Base-by-base conservation (phyloP, 2,888 invertebrate species). In the Apodemia mormo region DNA sequence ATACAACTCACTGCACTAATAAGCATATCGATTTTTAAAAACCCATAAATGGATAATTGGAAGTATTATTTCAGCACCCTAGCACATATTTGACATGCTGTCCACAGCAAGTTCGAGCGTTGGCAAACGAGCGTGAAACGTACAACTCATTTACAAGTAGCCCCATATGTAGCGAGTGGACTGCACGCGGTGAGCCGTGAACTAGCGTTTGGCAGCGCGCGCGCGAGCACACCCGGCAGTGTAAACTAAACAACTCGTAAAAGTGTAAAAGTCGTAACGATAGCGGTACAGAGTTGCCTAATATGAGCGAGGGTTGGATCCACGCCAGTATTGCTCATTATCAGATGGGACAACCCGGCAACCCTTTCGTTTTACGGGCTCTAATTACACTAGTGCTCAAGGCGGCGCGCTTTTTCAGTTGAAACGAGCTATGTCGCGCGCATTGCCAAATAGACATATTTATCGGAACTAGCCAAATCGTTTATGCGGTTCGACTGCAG, bases 191-290 rank as follows among this genome's bases (percentile, higher is more conserved):
- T 89, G 90, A 91, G 90, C 92, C 92, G 90, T 91, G 90, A 90
- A 92, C 91, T 86, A 87, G 88, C 89, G 90, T 92, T 93, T 93
- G 92, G 92, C 92, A 93, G 85, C 84, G 86, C 82, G 82, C 85
- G 83, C 81, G 79, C 82, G 80, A 80, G 79, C 87, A 81, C 88
- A 86, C 85, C 87, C 85, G 85, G 89, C 83, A 83, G 82, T 84
- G 86, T 87, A 85, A 92, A 90, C 92, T 91, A 91, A 92, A 92
- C 92, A 92, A 92, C 89, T 91, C 92, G 91, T 92, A 92, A 92
- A 93, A 92, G 92, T 91, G 92, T 91, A 92, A 92, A 92, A 93
- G 86, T 92, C 90, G 89, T 90, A 90, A 89, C 89, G 92, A 92
- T 92, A 90, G 89, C 87, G 81, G 82, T 80, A 85, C 86, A 83